Percentiles rank a stretch among this genome's conserved stretches.
phyloP scores from a whole-genome alignment of 2,797 vertebrate genomes.

The Macropodus opercularis region DNA sequence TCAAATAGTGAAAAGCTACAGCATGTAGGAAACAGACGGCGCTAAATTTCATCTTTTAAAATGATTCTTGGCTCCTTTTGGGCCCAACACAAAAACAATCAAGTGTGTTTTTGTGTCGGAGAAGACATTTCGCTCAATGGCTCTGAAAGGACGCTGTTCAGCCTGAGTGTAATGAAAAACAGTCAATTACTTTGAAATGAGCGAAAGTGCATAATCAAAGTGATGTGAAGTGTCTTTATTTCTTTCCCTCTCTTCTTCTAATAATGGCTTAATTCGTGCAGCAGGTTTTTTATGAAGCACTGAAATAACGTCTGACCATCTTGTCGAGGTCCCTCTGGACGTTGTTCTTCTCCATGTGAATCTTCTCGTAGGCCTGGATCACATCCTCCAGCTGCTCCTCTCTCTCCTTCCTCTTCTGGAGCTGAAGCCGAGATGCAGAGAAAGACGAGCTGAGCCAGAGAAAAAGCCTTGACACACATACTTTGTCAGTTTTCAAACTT shows the following conservation, averaged over 20 bases:
- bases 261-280: too few species aligned
- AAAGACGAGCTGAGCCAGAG: conserved; percentile 5
- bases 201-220: conserved; percentile 1
- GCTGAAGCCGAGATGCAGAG: conserved; percentile 67
- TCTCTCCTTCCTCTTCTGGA: conserved; percentile 94
- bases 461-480: conserved; percentile 25
- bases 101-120: not conserved
- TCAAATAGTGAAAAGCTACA: not conserved
- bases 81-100: not conserved
- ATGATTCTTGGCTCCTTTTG: not conserved
- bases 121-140: not conserved
- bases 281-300: too few species aligned
- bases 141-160: conserved; percentile 4
- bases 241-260: not conserved
- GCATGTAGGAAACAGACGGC: not conserved
- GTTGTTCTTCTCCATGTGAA: conserved; percentile 94
- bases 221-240: not conserved
- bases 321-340: conserved; percentile 94
- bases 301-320: conserved; percentile 87
- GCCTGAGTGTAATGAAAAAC: conserved; percentile 13
- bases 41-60: not conserved
- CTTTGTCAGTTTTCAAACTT: conserved; percentile 49
- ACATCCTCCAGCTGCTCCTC: conserved; percentile 97
- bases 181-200: conserved; percentile 15
- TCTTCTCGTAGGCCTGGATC: conserved; percentile 97